These are phyloP conservation scores for Noctua janthe DNA, from an alignment of 2,888 invertebrate species.

Conservation along the genomic window DNA sequence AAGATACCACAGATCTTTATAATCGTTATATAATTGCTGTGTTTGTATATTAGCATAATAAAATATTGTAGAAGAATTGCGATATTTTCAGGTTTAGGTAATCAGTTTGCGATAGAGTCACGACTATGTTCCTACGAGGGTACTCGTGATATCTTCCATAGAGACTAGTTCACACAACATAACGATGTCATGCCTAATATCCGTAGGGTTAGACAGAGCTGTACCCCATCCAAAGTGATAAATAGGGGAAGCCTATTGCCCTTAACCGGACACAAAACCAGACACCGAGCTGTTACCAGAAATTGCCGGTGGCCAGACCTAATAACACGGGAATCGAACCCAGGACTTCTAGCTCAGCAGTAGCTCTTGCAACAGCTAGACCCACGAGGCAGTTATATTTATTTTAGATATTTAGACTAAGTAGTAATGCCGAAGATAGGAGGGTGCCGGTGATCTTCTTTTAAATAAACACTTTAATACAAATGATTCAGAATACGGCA, in stretches of 20 bases:
- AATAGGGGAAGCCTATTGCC: neutral
- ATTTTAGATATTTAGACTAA: too few relatives aligned
- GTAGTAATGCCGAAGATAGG: neutral
- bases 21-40: slow-evolving; percentile 66
- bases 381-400: neutral
- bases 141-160: neutral
- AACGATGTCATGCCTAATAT: neutral
- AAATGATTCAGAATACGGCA: slow-evolving; percentile 57
- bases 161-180: neutral
- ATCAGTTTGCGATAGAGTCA: neutral
- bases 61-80: slow-evolving; percentile 15
- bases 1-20: slow-evolving; percentile 60
- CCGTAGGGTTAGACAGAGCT: neutral
- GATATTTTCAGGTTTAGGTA: neutral
- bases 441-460: neutral
- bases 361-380: neutral
- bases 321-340: neutral
- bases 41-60: slow-evolving; percentile 49
- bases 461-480: slow-evolving; percentile 29
- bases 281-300: neutral
- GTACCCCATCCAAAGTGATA: neutral
- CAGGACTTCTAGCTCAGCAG: neutral
- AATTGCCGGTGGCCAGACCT: neutral
- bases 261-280: neutral
- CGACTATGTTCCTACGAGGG: too few relatives aligned